Evolutionary conservation across 2,888 invertebrate genomes (phyloP).

Genomic region (Nephrocerus scutellatus): DNA sequence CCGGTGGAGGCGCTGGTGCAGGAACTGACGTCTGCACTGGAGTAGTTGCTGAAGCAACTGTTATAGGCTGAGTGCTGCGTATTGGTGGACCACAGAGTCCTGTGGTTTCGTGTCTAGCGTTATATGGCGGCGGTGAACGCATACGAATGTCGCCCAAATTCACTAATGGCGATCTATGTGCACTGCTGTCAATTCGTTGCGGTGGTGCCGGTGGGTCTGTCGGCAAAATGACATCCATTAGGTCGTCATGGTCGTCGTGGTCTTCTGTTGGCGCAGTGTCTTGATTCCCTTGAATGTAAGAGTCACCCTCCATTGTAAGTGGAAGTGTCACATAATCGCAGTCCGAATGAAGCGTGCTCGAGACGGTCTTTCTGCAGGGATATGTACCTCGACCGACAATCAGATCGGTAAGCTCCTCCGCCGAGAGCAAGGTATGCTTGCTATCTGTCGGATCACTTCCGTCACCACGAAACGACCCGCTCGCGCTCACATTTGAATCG

Average conservation of each 20-base stretch:
- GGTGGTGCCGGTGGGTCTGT: constrained; percentile 63
- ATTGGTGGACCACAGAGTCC: constrained; percentile 46
- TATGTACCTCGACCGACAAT: constrained; percentile 75
- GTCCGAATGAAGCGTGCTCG: constrained; percentile 79
- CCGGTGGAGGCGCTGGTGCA: neutral
- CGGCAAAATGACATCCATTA: constrained; percentile 47
- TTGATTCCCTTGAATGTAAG: constrained; percentile 55
- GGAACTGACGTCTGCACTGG: neutral
- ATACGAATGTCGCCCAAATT: constrained; percentile 45
- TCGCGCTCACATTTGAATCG: constrained; percentile 73
- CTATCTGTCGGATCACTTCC: constrained; percentile 83
- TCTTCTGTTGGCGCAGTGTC: constrained; percentile 57
- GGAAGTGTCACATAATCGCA: constrained; percentile 82
- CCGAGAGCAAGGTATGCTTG: constrained; percentile 67
- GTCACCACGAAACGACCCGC: constrained; percentile 75
- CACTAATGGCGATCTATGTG: constrained; percentile 47
- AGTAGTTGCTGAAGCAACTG: constrained; percentile 1
- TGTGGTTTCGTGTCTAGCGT: constrained; percentile 57
- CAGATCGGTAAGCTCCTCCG: constrained; percentile 74
- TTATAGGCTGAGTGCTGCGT: constrained; percentile 17
- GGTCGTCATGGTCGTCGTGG: constrained; percentile 37
- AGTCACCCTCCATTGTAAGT: constrained; percentile 52
- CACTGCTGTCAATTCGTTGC: constrained; percentile 59
- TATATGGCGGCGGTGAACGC: constrained; percentile 63
- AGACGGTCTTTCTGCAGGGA: constrained; percentile 70